These are phyloP conservation scores for Pegea sp. DNA, from an alignment of 23 tunicate species.

Conservation along the genomic window DNA sequence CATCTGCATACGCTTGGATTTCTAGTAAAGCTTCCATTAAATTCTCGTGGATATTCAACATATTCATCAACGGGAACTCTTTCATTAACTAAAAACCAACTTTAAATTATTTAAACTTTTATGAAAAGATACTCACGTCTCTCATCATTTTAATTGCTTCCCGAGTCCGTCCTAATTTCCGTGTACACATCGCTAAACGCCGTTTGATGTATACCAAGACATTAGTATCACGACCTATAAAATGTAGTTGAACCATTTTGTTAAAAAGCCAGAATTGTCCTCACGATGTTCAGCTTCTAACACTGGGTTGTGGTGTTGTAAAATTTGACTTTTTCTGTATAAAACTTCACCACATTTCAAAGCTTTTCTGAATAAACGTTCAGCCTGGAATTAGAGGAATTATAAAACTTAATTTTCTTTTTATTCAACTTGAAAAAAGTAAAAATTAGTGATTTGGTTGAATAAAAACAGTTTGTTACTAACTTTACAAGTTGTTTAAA, in stretches of 20 bases:
- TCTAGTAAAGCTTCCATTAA: conserved; percentile 64
- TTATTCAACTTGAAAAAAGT: too few relatives aligned
- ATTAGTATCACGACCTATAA: conserved; percentile 63
- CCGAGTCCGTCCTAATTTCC: conserved; percentile 56
- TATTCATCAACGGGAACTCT: conserved; percentile 64
- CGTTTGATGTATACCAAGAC: conserved; percentile 76
- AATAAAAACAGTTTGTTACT: too few relatives aligned
- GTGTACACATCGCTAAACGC: conserved; percentile 68
- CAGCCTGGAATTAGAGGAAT: conserved; percentile 38
- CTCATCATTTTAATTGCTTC: conserved; percentile 92
- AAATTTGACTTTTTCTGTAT: conserved; percentile 31
- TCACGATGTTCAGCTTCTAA: conserved; percentile 48
- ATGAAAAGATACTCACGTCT: conserved; percentile 30
- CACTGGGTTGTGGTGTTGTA: conserved; percentile 29
- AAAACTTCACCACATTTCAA: conserved; percentile 40
- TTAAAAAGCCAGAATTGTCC: background rate
- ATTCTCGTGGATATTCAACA: conserved; percentile 76
- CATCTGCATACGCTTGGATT: conserved; percentile 80
- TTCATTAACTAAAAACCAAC: conserved; percentile 43
- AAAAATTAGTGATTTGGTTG: too few relatives aligned
- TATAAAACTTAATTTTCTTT: too few relatives aligned
- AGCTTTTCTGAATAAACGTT: conserved; percentile 39
- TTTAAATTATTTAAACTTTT: conserved; percentile 1
- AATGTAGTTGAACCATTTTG: background rate
- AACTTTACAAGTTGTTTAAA: too few relatives aligned